Evolutionary conservation across 1,140 invertebrate species (phyloP).

Genomic region (Adelges cooleyi): DNA sequence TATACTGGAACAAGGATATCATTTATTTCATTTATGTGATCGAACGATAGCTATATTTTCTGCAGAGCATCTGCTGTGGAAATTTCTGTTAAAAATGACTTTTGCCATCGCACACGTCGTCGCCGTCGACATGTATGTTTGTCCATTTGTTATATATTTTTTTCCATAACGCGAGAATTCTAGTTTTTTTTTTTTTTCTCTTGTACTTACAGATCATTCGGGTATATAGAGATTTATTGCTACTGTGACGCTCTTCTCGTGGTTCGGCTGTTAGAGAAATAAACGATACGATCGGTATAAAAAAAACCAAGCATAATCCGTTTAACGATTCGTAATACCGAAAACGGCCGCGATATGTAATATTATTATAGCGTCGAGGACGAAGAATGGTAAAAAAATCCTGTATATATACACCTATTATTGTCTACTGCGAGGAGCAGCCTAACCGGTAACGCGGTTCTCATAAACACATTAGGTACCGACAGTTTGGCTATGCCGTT

Average conservation of each 20-base stretch:
- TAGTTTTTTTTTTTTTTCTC: background rate
- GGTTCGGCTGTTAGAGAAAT: conserved; percentile 10
- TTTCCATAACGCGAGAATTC: background rate
- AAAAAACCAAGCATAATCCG: background rate
- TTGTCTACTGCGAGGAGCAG: background rate
- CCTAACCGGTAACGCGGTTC: background rate
- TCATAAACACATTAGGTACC: background rate
- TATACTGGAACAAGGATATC: too few relatives aligned
- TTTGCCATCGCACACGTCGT: background rate
- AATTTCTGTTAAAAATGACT: background rate
- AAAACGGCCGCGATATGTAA: conserved; percentile 8
- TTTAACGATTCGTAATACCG: conserved; percentile 18
- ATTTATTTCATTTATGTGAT: too few relatives aligned
- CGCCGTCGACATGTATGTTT: background rate
- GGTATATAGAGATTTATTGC: conserved; percentile 1
- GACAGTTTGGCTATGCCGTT: too few relatives aligned
- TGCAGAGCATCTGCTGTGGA: too few relatives aligned
- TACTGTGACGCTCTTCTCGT: background rate
- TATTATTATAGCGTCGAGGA: too few relatives aligned
- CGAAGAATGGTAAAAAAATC: background rate
- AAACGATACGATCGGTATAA: conserved; percentile 25
- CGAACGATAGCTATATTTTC: too few relatives aligned
- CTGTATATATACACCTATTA: background rate
- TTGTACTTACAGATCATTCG: background rate
- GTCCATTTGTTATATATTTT: background rate